Evolutionary conservation across 2,797 vertebrate species (phyloP).

Genomic region (Taenioides sp.): DNA sequence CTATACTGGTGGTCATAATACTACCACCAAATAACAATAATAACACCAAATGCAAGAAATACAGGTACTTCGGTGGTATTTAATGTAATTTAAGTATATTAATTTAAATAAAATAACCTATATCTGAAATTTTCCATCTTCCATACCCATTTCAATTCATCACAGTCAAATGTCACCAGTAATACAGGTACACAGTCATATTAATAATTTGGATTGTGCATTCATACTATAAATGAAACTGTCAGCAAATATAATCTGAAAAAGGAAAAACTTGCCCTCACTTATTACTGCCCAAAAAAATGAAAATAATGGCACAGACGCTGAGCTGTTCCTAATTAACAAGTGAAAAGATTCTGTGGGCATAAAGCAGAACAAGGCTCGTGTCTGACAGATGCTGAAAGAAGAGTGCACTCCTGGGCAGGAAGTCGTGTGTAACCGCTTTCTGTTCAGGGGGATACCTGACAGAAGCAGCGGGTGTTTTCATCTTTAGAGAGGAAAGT

Average conservation of each 20-base stretch:
- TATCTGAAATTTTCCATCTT: no score
- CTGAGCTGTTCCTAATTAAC: slow-evolving; percentile 46
- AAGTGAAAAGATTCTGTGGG: slow-evolving; percentile 28
- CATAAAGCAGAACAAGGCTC: slow-evolving; percentile 31
- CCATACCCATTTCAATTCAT: no score
- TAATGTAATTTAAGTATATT: no score
- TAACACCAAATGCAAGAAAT: background rate
- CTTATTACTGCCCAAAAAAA: slow-evolving; percentile 7
- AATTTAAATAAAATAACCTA: no score
- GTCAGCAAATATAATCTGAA: background rate
- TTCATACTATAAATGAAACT: background rate
- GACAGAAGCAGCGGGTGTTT: slow-evolving; percentile 12
- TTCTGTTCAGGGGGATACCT: slow-evolving; percentile 34
- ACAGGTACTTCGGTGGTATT: background rate
- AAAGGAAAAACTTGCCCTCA: slow-evolving; percentile 4
- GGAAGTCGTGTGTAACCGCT: slow-evolving; percentile 49
- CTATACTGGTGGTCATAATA: background rate
- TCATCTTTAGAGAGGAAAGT: slow-evolving; percentile 24
- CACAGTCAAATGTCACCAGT: no score
- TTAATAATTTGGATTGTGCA: background rate
- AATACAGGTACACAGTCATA: no score
- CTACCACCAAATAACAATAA: no score
- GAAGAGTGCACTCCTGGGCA: slow-evolving; percentile 36
- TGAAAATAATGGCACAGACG: slow-evolving; percentile 15
- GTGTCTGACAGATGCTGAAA: slow-evolving; percentile 57